phyloP scores from a whole-genome alignment of 30 jellyfish, hydroid and myxozoan genomes.

The Hydractinia symbiolongicarpus region DNA sequence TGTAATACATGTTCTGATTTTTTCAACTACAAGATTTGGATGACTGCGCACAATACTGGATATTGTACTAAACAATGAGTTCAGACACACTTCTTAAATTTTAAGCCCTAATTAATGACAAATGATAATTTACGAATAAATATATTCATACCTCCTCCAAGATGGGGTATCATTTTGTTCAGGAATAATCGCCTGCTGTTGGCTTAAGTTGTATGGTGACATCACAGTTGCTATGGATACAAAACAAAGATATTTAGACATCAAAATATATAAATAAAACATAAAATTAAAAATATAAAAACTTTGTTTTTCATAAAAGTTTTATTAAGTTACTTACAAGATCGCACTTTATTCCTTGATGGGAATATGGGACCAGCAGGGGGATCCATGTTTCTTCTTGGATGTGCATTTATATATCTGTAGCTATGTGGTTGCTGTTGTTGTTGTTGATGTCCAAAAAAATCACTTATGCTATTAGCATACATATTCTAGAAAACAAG shows the following conservation, averaged over 20 bases:
- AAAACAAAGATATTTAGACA: background rate
- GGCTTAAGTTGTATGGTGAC: background rate
- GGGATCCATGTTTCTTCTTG: slow-evolving; percentile 12
- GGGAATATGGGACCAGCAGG: slow-evolving; percentile 41
- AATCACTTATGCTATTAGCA: background rate
- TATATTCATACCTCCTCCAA: slow-evolving; percentile 17
- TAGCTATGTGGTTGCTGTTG: slow-evolving; percentile 5
- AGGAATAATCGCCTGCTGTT: no score
- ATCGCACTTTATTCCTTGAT: slow-evolving; percentile 2
- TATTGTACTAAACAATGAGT: no score
- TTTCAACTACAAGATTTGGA: no score
- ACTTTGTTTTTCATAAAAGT: background rate
- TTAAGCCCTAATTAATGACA: background rate
- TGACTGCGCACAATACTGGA: no score
- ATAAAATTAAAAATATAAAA: background rate
- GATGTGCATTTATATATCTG: background rate
- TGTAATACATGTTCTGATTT: no score
- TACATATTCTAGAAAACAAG: background rate
- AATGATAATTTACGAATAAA: background rate
- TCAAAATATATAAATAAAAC: background rate
- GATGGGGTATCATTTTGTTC: slow-evolving; percentile 17
- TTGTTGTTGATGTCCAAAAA: slow-evolving; percentile 12
- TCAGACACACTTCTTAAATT: no score
- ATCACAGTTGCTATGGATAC: slow-evolving; percentile 11
- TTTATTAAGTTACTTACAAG: background rate